Percentiles rank a stretch among this genome's conserved stretches.
These are phyloP conservation scores for Spisula solida DNA, from an alignment of 2,888 invertebrate species.

Conservation along the genomic window DNA sequence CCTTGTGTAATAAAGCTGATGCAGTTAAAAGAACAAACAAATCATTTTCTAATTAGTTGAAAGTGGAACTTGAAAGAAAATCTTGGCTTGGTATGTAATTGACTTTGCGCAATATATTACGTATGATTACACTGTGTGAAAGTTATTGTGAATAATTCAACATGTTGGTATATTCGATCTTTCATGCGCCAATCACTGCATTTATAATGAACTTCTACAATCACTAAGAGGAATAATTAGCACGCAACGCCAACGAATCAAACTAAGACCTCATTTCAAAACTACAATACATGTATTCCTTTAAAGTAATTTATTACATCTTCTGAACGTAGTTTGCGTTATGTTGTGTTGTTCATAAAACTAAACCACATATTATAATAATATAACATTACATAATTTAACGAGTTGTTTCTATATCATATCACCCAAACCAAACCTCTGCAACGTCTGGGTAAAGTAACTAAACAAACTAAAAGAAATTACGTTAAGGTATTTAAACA, in stretches of 20 bases:
- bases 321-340: too few species aligned
- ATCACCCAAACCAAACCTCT: too few species aligned
- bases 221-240: slow-evolving; percentile 7
- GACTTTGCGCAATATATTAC: neutral
- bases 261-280: neutral
- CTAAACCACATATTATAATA: too few species aligned
- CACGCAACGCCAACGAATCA: neutral
- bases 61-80: neutral
- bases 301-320: too few species aligned
- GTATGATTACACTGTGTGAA: neutral
- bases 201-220: slow-evolving; percentile 6
- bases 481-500: too few species aligned
- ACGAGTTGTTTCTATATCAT: too few species aligned
- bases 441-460: too few species aligned
- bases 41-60: neutral
- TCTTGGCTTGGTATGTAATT: neutral
- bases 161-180: neutral
- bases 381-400: too few species aligned
- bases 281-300: too few species aligned
- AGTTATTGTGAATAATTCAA: neutral
- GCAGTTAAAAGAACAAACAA: slow-evolving; percentile 3
- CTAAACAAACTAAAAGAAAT: too few species aligned
- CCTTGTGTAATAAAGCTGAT: neutral
- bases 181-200: neutral
- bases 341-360: too few species aligned